Base-by-base conservation (phyloP, 2,888 invertebrate genomes). In the Stenolophus ochropezus region DNA sequence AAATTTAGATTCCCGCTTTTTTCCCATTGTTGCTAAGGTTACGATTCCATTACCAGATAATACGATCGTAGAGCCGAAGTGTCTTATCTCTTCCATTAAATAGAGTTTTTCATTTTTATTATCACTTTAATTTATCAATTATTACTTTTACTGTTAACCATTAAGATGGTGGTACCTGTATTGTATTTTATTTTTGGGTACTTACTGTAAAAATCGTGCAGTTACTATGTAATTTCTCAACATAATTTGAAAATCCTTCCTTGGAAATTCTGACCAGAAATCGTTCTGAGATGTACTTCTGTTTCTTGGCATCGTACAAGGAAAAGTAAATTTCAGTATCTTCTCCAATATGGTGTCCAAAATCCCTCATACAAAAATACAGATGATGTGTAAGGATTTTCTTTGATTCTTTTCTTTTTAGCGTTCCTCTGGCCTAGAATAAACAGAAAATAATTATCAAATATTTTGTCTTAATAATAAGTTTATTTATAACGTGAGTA, bases 281-380 rank as follows among this genome's bases (percentile, higher is more conserved):
- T 83, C 97, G 91, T 89, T 98, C 98, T 80, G 97, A 96, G 83
- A 97, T 91, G 84, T 95, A 96, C 85, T 94, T 94, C 85, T 92
- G 93, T 86, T 94, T 92, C 85, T 93, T 92, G 18, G 94, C 93
- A 88, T 98, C 97, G 88, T 96, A 97, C 0, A 97, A 90, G 86
- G 95, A 96, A 86, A 98, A 94, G 85, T 96, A 94, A 14, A 97
- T 93, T 89, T 97, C 97, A 0, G 96, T 95, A 87, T 97, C 97
- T 88, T 98, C 97, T 0, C 96, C 95, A 1, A 97, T 94, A 74
- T 95, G 94, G 88, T 96, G 96, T 0, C 96, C 96, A 87, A 97
- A 97, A 89, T 96, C 96, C 14, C 96, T 91, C 94, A 96, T 95
- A 87, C 95, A 96, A 89, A 97, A 95, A 89, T 96, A 94, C 27